Base-by-base conservation (phyloP, 2,113 vertebrate species). In the Miniopterus natalensis region DNA sequence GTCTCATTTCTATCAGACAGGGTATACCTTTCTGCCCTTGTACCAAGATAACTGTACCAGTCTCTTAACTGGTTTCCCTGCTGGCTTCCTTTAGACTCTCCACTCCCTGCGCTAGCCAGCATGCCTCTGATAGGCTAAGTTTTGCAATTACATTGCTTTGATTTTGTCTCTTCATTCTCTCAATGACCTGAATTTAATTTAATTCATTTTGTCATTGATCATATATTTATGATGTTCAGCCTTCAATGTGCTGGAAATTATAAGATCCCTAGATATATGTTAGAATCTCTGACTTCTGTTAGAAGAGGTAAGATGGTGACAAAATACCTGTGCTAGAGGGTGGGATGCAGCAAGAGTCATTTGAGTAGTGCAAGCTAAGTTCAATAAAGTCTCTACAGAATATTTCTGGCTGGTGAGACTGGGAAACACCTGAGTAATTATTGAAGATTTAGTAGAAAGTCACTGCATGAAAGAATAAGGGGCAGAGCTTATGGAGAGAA, bases 181-280 rank as follows among this genome's bases (percentile, higher is more conserved):
- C 84, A 85, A 73, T 92, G 89, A 94, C 74, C 86, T 68, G 59
- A 79, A 93, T 92, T 91, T 63, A 96, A 92, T 97, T 85, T 31
- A 87, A 31, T 92, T 74, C 71, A 92, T 88, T 87, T 59, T 81
- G 31, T 45, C 77, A 91, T 88, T 90, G 84, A 95, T 96, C 92
- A 90, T 75, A 94, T 92, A 88, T 95, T 96, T 91, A 84, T 94
- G 78, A 94, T 88, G 53, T 36, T 36, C 42, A 63, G 12, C 11
- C 92, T 92, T 88, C n/a, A 84, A 6, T 88, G 55, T 94, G 31
- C 17, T 77, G 20, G 27, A 73, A 77, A 71, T 55, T 59, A 77
- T 18, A 57, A 20, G 27, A 97, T 77, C 23, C 29, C 36, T 8
- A 92, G 84, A 87, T 92, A 51, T 6, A 55, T 61, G 51, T 85